Evolutionary conservation across 2,797 vertebrate genomes (phyloP).

Genomic region (Bryconaethiops microstoma): DNA sequence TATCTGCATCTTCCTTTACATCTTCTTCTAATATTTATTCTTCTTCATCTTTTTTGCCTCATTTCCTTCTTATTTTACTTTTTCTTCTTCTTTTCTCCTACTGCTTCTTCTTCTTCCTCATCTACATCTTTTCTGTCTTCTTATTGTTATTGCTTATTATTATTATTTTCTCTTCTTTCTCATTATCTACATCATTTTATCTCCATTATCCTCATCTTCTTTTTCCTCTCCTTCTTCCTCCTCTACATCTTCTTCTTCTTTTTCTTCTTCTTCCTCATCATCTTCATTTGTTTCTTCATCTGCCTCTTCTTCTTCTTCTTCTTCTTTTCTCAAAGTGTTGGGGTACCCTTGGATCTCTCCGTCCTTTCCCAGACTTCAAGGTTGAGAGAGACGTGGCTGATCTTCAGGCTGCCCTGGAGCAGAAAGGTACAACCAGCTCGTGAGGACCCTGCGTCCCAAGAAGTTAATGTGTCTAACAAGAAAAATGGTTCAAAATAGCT

Average conservation of each 20-base stretch:
- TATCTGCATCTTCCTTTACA: too few species aligned
- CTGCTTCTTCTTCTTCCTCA: not conserved
- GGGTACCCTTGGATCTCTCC: slow-evolving; percentile 74
- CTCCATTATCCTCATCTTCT: not conserved
- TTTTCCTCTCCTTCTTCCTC: not conserved
- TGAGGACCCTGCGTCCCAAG: not conserved
- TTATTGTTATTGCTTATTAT: too few species aligned
- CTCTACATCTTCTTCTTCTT: too few species aligned
- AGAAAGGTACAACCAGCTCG: slow-evolving; percentile 66
- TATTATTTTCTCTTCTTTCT: too few species aligned
- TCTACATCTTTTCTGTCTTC: not conserved
- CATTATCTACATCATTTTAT: not conserved
- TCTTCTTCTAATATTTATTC: too few species aligned
- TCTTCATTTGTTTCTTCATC: too few species aligned
- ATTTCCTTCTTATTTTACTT: too few species aligned
- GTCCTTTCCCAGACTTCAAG: slow-evolving; percentile 70
- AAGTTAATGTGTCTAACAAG: too few species aligned
- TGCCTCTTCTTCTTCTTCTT: too few species aligned
- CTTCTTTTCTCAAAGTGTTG: slow-evolving; percentile 60
- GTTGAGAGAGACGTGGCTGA: slow-evolving; percentile 60
- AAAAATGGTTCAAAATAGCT: too few species aligned
- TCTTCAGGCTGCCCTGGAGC: slow-evolving; percentile 65
- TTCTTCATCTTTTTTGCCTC: too few species aligned
- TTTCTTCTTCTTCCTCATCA: too few species aligned
- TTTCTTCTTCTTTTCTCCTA: not conserved